Base-by-base conservation (phyloP, 2,888 invertebrate species). In the Meta bourneti region DNA sequence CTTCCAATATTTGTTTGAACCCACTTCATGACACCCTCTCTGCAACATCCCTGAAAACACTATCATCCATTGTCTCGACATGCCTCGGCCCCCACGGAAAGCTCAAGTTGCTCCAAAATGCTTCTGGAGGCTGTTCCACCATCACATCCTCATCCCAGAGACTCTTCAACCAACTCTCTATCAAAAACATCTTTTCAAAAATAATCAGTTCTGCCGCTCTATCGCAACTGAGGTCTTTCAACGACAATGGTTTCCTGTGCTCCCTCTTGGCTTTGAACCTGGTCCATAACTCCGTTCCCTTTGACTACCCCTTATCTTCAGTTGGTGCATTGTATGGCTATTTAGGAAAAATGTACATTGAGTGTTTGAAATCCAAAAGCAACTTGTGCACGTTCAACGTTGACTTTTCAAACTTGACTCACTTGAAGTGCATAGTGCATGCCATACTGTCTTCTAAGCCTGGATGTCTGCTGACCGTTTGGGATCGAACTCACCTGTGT, bases 111-210 rank as follows among this genome's bases (percentile, higher is more conserved):
- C 71, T 92, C 2, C 85, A 70, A 19, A 85, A 89, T 72, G 54
- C 51, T 20, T 52, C 69, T 54, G 86, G 88, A 69, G 87, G 91
- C 13, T 52, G 61, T 19, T 54, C 49, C 9, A 82, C 34, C 7
- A n/a, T 92, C 13, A 79, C 89, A n/a, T 92, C 92, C 11, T 81
- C 86, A 0, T 89, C 89, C 13, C 72, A 51, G 82, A 52, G 86
- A 69, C 75, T 92, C 13, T 74, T 86, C 34, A 78, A 78, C 2
- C 54, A 16, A 6, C 13, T 86, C 2, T 89, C 89, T 19, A 19
- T 82, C 5, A 77, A 86, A 74, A 86, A 89, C 49, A 49, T 16
- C 1, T 74, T 90, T 34, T 51, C 80, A 1, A 86, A 52, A 74
- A 13, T 92, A 9, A 78, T 92, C 34, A 19, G 89, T 6, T 80